These are phyloP conservation scores for Phoxinus dragarum DNA, from an alignment of 2,797 vertebrate species.

Conservation along the genomic window DNA sequence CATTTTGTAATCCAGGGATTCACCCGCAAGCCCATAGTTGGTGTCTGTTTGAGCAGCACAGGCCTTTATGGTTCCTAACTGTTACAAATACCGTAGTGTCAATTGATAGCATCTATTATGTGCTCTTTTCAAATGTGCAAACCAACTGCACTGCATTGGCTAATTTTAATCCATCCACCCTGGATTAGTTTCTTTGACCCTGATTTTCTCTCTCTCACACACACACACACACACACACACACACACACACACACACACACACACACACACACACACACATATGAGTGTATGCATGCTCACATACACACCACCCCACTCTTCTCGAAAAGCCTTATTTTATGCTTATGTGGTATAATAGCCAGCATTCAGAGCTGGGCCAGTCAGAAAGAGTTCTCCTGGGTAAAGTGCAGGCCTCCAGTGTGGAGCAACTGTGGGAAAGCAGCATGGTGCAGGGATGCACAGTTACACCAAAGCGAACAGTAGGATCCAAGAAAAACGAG, in stretches of 20 bases:
- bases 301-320: constrained; percentile 26
- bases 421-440: constrained; percentile 69
- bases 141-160: constrained; percentile 46
- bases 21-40: neutral
- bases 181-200: constrained; percentile 51
- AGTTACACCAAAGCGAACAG: constrained; percentile 37
- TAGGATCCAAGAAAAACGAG: constrained; percentile 33
- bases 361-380: constrained; percentile 42
- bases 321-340: constrained; percentile 38
- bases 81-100: constrained; percentile 43
- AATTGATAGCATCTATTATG: constrained; percentile 37
- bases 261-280: constrained; percentile 13
- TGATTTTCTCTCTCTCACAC: constrained; percentile 13
- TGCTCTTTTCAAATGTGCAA: constrained; percentile 44
- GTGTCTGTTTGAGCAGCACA: constrained; percentile 17
- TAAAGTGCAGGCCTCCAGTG: constrained; percentile 60
- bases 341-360: constrained; percentile 57
- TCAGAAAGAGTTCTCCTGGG: constrained; percentile 60
- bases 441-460: constrained; percentile 58
- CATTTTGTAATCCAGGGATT: constrained; percentile 33
- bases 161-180: constrained; percentile 61
- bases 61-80: constrained; percentile 34
- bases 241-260: neutral
- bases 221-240: neutral
- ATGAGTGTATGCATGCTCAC: constrained; percentile 3